Evolutionary conservation across 2,888 invertebrate genomes (phyloP).

Genomic region (Morpho helenor): DNA sequence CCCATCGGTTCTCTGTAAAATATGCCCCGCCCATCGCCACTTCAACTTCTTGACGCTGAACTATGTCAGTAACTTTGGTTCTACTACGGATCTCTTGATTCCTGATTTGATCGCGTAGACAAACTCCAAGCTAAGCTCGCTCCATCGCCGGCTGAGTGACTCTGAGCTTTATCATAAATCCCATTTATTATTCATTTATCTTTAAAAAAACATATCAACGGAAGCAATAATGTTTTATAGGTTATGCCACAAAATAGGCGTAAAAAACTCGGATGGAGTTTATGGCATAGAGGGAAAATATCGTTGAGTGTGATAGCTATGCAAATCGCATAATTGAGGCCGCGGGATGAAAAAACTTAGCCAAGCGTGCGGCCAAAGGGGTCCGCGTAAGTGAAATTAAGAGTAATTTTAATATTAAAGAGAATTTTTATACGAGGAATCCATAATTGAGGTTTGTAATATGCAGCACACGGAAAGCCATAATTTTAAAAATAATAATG

Average conservation of each 20-base stretch:
- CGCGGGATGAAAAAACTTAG: constrained; percentile 31
- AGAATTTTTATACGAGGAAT: constrained; percentile 13
- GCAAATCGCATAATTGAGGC: constrained; percentile 59
- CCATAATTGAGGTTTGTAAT: constrained; percentile 3
- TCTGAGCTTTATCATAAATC: neutral
- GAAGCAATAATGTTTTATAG: constrained; percentile 26
- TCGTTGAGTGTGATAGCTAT: constrained; percentile 40
- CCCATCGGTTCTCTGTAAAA: too few relatives aligned
- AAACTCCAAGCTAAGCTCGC: too few relatives aligned
- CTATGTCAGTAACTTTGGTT: too few relatives aligned
- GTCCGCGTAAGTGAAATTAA: constrained; percentile 20
- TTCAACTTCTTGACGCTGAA: too few relatives aligned
- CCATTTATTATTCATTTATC: neutral
- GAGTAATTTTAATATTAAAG: constrained; percentile 16
- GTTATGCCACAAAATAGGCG: constrained; percentile 30
- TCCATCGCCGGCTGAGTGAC: too few relatives aligned
- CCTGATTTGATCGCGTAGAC: too few relatives aligned
- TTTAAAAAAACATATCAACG: constrained; percentile 7
- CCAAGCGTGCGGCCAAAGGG: constrained; percentile 15
- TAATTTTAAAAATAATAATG: too few relatives aligned
- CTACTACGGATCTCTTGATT: too few relatives aligned
- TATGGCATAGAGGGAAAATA: constrained; percentile 29
- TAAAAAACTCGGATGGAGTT: constrained; percentile 30
- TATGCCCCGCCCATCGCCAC: too few relatives aligned
- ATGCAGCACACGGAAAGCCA: too few relatives aligned